Evolutionary conservation across 2,888 invertebrate species (phyloP).

Genomic region (Leucophenga maculata): DNA sequence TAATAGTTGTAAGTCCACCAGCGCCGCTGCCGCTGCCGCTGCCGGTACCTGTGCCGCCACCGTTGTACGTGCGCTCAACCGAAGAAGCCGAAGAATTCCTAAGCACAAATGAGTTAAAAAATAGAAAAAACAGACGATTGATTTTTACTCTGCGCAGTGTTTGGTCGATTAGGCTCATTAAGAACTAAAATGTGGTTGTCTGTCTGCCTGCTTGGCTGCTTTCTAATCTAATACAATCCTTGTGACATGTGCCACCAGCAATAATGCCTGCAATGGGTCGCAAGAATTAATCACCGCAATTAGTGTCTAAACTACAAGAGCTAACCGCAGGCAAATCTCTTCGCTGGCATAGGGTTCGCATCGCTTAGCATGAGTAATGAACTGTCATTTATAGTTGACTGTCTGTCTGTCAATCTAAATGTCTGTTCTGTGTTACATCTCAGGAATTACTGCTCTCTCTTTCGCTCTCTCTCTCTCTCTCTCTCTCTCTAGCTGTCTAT

Average conservation of each 20-base stretch:
- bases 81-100: conserved; percentile 70
- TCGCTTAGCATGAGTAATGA: conserved; percentile 36
- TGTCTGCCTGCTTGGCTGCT: too few relatives aligned
- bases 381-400: conserved; percentile 15
- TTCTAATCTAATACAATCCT: too few relatives aligned
- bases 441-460: neutral
- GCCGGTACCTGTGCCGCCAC: conserved; percentile 54
- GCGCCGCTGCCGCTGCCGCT: conserved; percentile 49
- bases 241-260: too few relatives aligned
- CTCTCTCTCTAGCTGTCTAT: too few relatives aligned
- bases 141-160: too few relatives aligned
- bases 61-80: too few relatives aligned
- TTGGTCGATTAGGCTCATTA: conserved; percentile 1
- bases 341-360: neutral
- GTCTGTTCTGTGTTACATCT: too few relatives aligned
- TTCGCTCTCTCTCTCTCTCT: neutral
- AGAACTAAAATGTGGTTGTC: too few relatives aligned
- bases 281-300: conserved; percentile 56
- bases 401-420: too few relatives aligned
- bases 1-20: conserved; percentile 39
- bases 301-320: conserved; percentile 37
- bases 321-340: conserved; percentile 27
- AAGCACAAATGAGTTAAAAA: too few relatives aligned
- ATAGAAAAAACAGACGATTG: neutral
- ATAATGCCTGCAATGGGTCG: neutral